A percentile compares a stretch with the other conserved stretches of the same genome.
Evolutionary conservation across 2,797 vertebrate species (phyloP).

Genomic region (Pipistrellus pygmaeus): DNA sequence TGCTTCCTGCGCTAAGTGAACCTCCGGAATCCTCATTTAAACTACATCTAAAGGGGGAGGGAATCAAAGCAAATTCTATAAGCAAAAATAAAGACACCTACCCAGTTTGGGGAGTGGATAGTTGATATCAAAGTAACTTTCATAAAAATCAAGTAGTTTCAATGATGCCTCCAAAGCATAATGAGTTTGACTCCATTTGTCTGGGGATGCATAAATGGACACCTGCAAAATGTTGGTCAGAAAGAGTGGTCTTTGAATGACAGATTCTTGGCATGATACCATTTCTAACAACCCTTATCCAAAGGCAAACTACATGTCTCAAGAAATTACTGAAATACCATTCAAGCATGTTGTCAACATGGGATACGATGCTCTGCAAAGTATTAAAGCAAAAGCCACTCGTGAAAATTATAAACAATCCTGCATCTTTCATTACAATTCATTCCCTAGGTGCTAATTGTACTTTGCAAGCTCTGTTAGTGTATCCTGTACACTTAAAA

Average conservation of each 20-base stretch:
- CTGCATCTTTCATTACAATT: background rate
- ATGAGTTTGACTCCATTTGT: slow-evolving; percentile 89
- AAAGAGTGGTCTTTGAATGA: slow-evolving; percentile 27
- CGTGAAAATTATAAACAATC: background rate
- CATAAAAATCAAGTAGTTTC: slow-evolving; percentile 91
- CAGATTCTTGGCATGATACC: background rate
- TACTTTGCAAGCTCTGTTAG: background rate
- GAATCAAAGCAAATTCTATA: slow-evolving; percentile 40
- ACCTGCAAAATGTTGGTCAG: slow-evolving; percentile 83
- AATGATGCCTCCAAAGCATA: slow-evolving; percentile 90
- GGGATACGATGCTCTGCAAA: background rate
- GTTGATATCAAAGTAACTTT: slow-evolving; percentile 90
- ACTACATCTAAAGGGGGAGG: background rate
- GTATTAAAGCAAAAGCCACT: background rate
- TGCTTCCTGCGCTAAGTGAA: background rate
- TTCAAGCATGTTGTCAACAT: slow-evolving; percentile 4
- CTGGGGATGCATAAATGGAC: slow-evolving; percentile 89
- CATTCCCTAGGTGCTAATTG: background rate
- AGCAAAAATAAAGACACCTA: slow-evolving; percentile 63
- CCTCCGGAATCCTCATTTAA: background rate
- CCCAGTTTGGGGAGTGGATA: slow-evolving; percentile 92
- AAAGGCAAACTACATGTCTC: slow-evolving; percentile 1
- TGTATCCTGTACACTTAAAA: background rate
- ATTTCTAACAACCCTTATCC: background rate
- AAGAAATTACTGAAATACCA: slow-evolving; percentile 31